Evolutionary conservation across 2,113 vertebrate genomes (phyloP), one percentile per base, ranked within the genome.

Genomic region (Dryoscopus gambensis): DNA sequence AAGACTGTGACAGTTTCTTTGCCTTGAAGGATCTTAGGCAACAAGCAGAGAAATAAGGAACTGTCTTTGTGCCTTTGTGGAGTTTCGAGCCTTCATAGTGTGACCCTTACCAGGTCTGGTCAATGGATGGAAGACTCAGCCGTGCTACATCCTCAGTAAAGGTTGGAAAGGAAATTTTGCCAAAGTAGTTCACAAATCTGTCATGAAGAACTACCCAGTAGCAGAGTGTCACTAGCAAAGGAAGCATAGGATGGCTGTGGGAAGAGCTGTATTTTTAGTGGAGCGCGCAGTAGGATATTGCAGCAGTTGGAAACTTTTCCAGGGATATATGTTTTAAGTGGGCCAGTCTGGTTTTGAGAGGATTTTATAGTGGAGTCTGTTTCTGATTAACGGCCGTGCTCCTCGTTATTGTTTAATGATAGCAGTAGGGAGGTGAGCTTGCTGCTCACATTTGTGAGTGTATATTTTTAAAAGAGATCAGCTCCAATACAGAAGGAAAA

Each of bases 391-490:
- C 46, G 1, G 87, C 86, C 17, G 17, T 67, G 75, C 93, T 96
- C 78, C 93, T 96, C 35, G 8, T 92, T 96, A 88, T 85, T 95
- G 82, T 95, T 97, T 96, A 92, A 96, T 77, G 94, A 96, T 94
- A 97, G 93, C 75, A 74, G 92, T 80, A 44, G 82, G 82, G 93
- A 96, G 94, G 89, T 95, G 65, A 93, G 82, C 82, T 96, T 88
- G 78, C 94, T 77, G 67, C 21, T 95, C 71, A 15, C 63, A 40
- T 94, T 90, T 68, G 74, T 69, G 75, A 87, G 93, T 96, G 82
- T 96, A 52, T 97, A 87, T 97, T 95, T 95, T 97, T 89, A 84
- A 89, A 87, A 96, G 91, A 96, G 84, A 87, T 96, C 96, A 79
- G 85, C 70, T 92, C 93, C 93, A 96, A 74, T 91, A 91, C 93